These are phyloP conservation scores for Calonectris borealis DNA, from an alignment of 2,113 vertebrate species.

Conservation along the genomic window DNA sequence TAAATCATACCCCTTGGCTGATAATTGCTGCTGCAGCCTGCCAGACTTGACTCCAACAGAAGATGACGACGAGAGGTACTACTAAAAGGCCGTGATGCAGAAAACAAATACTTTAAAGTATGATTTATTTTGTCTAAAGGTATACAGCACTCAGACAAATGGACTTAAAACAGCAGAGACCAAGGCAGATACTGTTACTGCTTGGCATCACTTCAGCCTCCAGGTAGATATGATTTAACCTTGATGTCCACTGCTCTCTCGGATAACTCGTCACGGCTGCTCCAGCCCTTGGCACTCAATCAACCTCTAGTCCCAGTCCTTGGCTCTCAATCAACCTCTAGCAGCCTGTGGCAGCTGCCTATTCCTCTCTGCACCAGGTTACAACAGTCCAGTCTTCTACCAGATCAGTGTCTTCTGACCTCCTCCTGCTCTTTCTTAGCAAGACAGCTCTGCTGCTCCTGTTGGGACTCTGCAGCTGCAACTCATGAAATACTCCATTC, in stretches of 20 bases:
- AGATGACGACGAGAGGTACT: neutral
- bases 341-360: neutral
- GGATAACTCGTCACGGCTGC: neutral
- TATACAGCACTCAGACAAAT: neutral
- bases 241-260: neutral
- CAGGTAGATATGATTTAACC: neutral
- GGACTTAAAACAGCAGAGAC: neutral
- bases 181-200: neutral
- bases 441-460: neutral
- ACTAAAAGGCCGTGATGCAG: neutral
- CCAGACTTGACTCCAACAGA: neutral
- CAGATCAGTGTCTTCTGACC: neutral
- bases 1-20: slow-evolving; percentile 3
- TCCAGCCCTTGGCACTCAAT: neutral
- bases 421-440: neutral
- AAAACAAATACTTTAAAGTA: slow-evolving; percentile 3
- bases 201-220: neutral
- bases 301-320: neutral
- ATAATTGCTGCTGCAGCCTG: neutral
- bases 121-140: slow-evolving; percentile 15
- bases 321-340: neutral
- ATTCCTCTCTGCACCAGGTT: neutral
- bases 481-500: neutral
- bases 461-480: neutral
- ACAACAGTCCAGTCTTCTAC: neutral